Evolutionary conservation across 2,888 invertebrate genomes (phyloP), one percentile per base, ranked within the genome.

Genomic region (Drosophila emarginata): DNA sequence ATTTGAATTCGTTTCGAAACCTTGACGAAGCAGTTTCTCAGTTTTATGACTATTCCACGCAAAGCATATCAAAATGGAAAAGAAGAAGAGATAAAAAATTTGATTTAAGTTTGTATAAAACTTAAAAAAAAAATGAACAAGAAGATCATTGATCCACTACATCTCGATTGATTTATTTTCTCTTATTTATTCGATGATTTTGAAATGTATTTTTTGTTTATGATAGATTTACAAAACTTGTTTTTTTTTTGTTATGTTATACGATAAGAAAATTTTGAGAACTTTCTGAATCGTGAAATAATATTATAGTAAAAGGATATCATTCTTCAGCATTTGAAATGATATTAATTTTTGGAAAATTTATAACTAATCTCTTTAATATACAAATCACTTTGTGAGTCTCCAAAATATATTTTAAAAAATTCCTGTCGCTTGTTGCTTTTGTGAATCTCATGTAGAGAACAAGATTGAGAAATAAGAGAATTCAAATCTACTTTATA

Each of bases 1-100:
- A 61, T 58, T 59, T 53, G 67, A 59, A 68, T 73, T 64, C 73
- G 61, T 81, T 76, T 79, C 82, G 85, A 79, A 85, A 85, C 79
- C 74, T 79, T 81, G 72, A 73, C 68, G 70, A 45, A 77, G 72
- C 73, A 61, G 45, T 18, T 64, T 77, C 39, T 56, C 62, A 14
- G 57, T 52, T 54, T 64, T 77, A 37, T 51, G 36, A 56, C 60
- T 53, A 45, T 14, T 18, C 45, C 18, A 45, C 7, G 45, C 18
- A 21, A 4, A 45, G 21, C 45, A 45, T 45, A 45, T 45, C 45
- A 45, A 45, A 45, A 11, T 45, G 1, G 21, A 12, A 12, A 21
- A 15, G 18, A 21, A 45, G 4, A 32, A 32, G 7, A 7, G 32
- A 32, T 9, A 9, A 9, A 32, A 45, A 45, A 21, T 45, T 45